These are phyloP conservation scores for Pycnomerus fuliginosus DNA, from an alignment of 2,888 invertebrate species.

Conservation along the genomic window DNA sequence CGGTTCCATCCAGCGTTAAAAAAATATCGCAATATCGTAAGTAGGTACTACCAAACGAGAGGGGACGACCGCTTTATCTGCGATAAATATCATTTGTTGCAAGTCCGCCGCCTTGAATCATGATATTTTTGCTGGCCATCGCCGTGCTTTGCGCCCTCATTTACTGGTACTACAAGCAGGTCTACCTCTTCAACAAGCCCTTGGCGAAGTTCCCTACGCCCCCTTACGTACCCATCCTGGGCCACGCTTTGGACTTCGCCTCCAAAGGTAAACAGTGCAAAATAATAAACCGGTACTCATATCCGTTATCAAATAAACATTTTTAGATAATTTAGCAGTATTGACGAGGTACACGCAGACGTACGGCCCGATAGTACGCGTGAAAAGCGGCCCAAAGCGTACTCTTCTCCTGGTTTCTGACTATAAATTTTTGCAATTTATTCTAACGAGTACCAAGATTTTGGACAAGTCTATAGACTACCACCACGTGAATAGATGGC, in stretches of 20 bases:
- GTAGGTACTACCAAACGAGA: too few species aligned
- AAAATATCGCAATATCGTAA: too few species aligned
- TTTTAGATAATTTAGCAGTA: conserved; percentile 9
- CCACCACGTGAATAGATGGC: conserved; percentile 14
- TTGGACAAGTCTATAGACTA: conserved; percentile 16
- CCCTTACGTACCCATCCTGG: conserved; percentile 11
- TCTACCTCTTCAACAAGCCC: conserved; percentile 8
- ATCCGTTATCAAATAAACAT: background rate
- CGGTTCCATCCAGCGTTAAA: too few species aligned
- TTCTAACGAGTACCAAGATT: conserved; percentile 10
- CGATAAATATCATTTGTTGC: too few species aligned
- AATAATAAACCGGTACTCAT: too few species aligned
- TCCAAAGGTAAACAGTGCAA: conserved; percentile 7
- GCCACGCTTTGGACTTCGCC: conserved; percentile 12
- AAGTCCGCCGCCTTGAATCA: too few species aligned
- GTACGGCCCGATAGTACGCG: conserved; percentile 7
- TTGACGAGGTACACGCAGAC: conserved; percentile 7
- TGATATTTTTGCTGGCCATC: too few species aligned
- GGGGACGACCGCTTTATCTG: too few species aligned
- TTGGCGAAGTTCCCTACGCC: conserved; percentile 16
- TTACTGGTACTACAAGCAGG: conserved; percentile 9
- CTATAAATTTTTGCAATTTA: conserved; percentile 14
- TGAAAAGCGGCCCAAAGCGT: conserved; percentile 6
- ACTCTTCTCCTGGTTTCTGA: conserved; percentile 12
- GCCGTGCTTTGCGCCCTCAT: conserved; percentile 3